Evolutionary conservation across 1,140 invertebrate genomes (phyloP), one percentile per base, ranked within the genome.

Genomic region (Drosophila miranda): DNA sequence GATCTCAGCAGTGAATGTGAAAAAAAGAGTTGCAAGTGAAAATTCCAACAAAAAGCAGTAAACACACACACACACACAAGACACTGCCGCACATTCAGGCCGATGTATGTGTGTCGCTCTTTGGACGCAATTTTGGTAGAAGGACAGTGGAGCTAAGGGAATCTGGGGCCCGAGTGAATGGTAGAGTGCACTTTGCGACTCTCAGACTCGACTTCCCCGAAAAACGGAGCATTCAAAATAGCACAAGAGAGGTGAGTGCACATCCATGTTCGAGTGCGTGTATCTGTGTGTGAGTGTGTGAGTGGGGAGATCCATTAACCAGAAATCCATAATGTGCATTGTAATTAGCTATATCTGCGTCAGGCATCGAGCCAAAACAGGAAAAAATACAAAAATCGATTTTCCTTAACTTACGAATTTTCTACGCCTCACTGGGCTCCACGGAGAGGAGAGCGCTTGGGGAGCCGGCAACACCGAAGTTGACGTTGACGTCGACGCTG

Each of bases 361-460:
- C 48, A 42, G 43, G 13, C 57, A 60, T 11, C 34, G 44, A 51
- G 52, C 21, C 34, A 14, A 55, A 74, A 73, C 53, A 59, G 57
- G 71, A 57, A 60, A 60, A 77, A 67, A 58, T 66, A 78, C 64
- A 86, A 84, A 86, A 84, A 84, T 84, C 80, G 80, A 84, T 84
- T 84, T 84, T 84, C 73, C 80, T 86, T 76, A 86, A 84, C 80
- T 84, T 76, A 70, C 81, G 34, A 76, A 84, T 77, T 84, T 86
- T 84, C 73, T 66, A 72, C 69, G 81, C 67, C 60, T 84, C 59
- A 84, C 67, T 84, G 80, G 71, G 76, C 66, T 45, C 59, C 73
- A 45, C 62, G 63, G 64, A 64, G 50, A 28, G 51, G 46, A 44
- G 46, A 55, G 26, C 23, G 62, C 45, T 57, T 60, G 63, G 67